A percentile compares a stretch with the other conserved stretches of the same genome.
Evolutionary conservation across 1,140 invertebrate species (phyloP).

Genomic region (Propsilocerus akamusi): DNA sequence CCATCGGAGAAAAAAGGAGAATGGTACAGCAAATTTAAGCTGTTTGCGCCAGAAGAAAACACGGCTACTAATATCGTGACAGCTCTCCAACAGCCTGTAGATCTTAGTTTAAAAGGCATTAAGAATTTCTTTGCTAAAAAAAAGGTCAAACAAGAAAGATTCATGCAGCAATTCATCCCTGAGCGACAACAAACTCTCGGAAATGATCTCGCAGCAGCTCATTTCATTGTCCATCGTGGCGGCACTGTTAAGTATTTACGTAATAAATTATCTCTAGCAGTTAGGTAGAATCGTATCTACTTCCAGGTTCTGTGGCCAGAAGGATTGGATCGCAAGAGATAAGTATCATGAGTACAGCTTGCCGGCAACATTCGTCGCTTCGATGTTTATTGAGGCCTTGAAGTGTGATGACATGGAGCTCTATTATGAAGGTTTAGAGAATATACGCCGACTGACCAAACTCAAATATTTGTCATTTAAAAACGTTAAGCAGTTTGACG

Average conservation of each 20-base stretch:
- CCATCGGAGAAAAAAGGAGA: constrained; percentile 23
- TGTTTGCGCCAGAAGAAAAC: constrained; percentile 24
- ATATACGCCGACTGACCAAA: constrained; percentile 35
- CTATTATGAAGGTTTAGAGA: constrained; percentile 50
- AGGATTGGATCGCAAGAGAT: neutral
- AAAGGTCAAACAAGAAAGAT: constrained; percentile 18
- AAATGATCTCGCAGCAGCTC: constrained; percentile 48
- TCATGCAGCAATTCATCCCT: constrained; percentile 25
- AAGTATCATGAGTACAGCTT: no score
- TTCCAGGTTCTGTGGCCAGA: neutral
- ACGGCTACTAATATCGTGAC: no score
- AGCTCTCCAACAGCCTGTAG: constrained; percentile 26
- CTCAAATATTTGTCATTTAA: constrained; percentile 45
- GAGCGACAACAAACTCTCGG: constrained; percentile 34
- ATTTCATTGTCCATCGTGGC: constrained; percentile 44
- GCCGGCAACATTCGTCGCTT: no score
- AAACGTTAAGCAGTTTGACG: constrained; percentile 43
- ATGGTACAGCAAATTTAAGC: constrained; percentile 25
- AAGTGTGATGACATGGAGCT: constrained; percentile 41
- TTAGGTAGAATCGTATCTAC: neutral
- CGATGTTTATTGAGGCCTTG: constrained; percentile 35
- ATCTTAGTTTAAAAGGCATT: constrained; percentile 23
- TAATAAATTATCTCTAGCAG: neutral
- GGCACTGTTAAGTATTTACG: constrained; percentile 37
- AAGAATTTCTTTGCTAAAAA: constrained; percentile 24